These are phyloP conservation scores for Galendromus occidentalis DNA, from an alignment of 1,140 invertebrate genomes.

Conservation along the genomic window DNA sequence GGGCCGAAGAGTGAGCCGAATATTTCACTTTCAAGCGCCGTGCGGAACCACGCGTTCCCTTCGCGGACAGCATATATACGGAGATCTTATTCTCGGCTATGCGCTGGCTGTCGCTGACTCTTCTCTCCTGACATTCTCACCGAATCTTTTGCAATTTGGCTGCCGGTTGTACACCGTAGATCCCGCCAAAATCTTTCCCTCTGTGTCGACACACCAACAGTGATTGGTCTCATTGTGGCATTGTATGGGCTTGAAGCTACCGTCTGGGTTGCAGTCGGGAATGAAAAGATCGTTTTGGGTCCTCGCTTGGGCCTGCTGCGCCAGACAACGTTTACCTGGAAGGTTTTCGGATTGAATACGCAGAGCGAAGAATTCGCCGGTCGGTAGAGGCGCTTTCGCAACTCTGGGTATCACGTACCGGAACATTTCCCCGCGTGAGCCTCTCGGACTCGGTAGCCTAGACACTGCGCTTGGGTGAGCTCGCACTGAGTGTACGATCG, in stretches of 20 bases:
- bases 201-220: slow-evolving; percentile 62
- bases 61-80: neutral
- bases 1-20: too few relatives aligned
- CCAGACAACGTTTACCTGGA: slow-evolving; percentile 13
- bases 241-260: slow-evolving; percentile 58
- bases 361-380: neutral
- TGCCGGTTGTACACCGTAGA: slow-evolving; percentile 40
- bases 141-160: slow-evolving; percentile 39
- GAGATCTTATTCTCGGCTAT: neutral
- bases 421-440: slow-evolving; percentile 47
- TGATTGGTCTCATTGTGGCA: slow-evolving; percentile 52
- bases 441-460: slow-evolving; percentile 41
- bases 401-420: slow-evolving; percentile 31
- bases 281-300: slow-evolving; percentile 24
- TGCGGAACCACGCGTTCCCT: too few relatives aligned
- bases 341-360: neutral
- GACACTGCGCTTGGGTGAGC: slow-evolving; percentile 47
- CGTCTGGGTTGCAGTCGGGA: slow-evolving; percentile 53
- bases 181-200: slow-evolving; percentile 52
- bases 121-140: neutral
- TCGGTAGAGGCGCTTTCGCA: neutral
- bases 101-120: neutral
- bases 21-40: too few relatives aligned
- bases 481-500: slow-evolving; percentile 57
- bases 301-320: slow-evolving; percentile 20